Conservation (phyloP, 2,888 invertebrate species). For the Oscheius sp. region DNA sequence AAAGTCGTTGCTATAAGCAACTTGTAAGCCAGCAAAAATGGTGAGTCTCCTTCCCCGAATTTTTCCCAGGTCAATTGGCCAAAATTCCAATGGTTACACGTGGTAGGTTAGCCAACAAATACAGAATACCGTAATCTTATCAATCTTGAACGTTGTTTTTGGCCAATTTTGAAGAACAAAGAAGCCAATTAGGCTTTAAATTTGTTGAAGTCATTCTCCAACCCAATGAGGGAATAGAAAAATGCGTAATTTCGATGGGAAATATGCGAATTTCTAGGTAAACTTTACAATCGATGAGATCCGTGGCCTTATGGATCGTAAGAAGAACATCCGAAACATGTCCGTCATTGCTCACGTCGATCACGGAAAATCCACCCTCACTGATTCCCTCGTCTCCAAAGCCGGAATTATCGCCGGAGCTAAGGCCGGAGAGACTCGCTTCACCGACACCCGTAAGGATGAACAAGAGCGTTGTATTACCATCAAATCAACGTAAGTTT, state of each 20-base stretch:
- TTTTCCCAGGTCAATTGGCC: not conserved
- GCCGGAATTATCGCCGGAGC: slow-evolving; percentile 99
- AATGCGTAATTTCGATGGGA: not conserved
- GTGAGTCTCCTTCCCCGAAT: slow-evolving; percentile 27
- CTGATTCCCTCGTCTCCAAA: slow-evolving; percentile 98
- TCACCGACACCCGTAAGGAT: slow-evolving; percentile 99
- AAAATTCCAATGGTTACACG: too few species aligned
- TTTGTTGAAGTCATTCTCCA: too few species aligned
- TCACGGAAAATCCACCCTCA: slow-evolving; percentile 92
- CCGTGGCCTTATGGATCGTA: slow-evolving; percentile 99
- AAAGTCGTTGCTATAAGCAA: slow-evolving; percentile 30
- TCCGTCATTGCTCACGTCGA: slow-evolving; percentile 99
- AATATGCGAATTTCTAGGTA: slow-evolving; percentile 78
- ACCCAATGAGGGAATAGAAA: not conserved
- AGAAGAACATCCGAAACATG: slow-evolving; percentile 99
- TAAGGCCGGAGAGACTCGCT: slow-evolving; percentile 97
- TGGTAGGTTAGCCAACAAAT: too few species aligned
- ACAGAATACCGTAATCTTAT: too few species aligned
- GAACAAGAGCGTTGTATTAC: slow-evolving; percentile 99
- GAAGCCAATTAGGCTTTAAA: too few species aligned
- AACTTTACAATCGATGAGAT: slow-evolving; percentile 99
- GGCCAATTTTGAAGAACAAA: too few species aligned
- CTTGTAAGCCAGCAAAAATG: slow-evolving; percentile 25
- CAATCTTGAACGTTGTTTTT: too few species aligned
- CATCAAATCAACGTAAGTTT: slow-evolving; percentile 96